Evolutionary conservation across 2,113 vertebrate genomes (phyloP).

Genomic region (Lathamus discolor): DNA sequence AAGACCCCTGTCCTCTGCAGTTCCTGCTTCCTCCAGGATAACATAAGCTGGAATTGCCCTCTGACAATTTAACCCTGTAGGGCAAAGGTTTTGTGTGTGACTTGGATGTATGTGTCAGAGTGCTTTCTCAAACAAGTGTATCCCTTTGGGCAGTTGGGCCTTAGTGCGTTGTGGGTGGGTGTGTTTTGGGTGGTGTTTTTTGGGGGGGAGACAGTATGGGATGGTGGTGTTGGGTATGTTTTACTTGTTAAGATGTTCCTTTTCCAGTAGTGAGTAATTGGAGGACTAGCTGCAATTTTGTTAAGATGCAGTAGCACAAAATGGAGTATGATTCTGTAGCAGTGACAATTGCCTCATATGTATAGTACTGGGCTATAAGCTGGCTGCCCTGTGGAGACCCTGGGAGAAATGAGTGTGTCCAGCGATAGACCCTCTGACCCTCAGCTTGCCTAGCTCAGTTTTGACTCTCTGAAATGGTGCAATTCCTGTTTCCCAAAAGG

Average conservation of each 20-base stretch:
- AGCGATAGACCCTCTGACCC: rapidly evolving
- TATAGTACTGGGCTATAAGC: neutral
- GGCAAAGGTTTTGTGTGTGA: neutral
- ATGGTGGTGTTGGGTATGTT: neutral
- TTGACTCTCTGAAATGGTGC: neutral
- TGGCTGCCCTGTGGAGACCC: neutral
- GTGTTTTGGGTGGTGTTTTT: too few species aligned
- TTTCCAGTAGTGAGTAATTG: neutral
- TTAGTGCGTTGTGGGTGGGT: neutral
- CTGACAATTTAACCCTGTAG: neutral
- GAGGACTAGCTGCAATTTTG: neutral
- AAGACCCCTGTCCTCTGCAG: neutral
- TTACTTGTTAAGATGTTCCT: neutral
- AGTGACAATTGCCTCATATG: neutral
- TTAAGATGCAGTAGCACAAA: neutral
- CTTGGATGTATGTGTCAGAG: neutral
- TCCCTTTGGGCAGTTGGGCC: neutral
- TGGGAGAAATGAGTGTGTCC: rapidly evolving
- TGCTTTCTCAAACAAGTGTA: neutral
- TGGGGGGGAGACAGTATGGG: neutral
- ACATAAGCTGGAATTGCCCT: neutral
- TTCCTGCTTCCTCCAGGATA: neutral
- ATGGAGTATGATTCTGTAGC: neutral
- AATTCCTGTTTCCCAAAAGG: neutral
- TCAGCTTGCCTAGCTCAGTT: neutral